Base-by-base conservation (phyloP, 2,888 invertebrate genomes). In the Drosophila tanythrix region DNA sequence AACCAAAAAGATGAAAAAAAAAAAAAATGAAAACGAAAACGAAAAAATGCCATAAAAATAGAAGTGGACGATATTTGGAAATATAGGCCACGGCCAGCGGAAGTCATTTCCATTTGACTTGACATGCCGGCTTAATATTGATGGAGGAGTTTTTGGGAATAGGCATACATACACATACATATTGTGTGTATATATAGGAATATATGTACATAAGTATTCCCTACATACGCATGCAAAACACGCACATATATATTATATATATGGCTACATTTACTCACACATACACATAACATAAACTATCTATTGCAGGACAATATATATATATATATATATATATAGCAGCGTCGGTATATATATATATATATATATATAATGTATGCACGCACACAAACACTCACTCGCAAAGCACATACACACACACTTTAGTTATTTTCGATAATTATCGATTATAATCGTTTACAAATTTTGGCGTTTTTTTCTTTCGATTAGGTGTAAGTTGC, bases 11-110 rank as follows among this genome's bases (percentile, higher is more conserved):
- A 25, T 3, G n/a, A 29, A 13, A 18, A 57, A n/a, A 21, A 18
- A 4, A 10, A 27, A 27, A 48, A 7, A 21, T 21, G 18, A 10
- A 38, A 13, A 29, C 1, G 1, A 56, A 36, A 21, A 21, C 21
- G 21, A 21, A 55, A 25, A 80, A 76, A 40, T 40, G 18, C 35
- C 48, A 67, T 43, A 58, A 33, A 53, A 59, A 51, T 35, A 51
- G 35, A 63, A 79, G 50, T 82, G 79, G 85, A 84, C 79, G 79
- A 73, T 60, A 76, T 83, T 76, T 48, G 0, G 33, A 27, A 58
- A 50, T 35, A 25, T 36, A 64, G n/a, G 36, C 48, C 46, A 13
- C 3, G 21, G 46, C 46, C 46, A 25, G 8, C 48, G 33, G 10
- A 50, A 31, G 27, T 25, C 27, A 1, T 13, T 50, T 21, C 63